Percentiles rank a stretch among this genome's conserved stretches.
Evolutionary conservation across 30 jellyfish, hydroid and myxozoan genomes (phyloP).

Genomic region (Rhopilema esculentum): DNA sequence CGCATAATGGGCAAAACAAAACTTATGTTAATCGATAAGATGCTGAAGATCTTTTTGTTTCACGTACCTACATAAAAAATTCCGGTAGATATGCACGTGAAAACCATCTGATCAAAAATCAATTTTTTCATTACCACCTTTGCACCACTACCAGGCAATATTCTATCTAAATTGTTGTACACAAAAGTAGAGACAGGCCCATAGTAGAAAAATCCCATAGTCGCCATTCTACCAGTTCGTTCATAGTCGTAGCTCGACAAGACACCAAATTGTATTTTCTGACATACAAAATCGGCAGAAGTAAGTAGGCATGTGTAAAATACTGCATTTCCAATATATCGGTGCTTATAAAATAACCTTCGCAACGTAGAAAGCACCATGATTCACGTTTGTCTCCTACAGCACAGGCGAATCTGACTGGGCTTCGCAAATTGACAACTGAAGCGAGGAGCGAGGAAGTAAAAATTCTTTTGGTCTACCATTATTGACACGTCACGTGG

Average conservation of each 20-base stretch:
- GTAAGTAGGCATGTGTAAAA: slow-evolving; percentile 73
- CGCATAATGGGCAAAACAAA: too few relatives aligned
- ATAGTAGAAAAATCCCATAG: slow-evolving; percentile 62
- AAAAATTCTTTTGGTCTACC: slow-evolving; percentile 5
- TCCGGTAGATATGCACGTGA: slow-evolving; percentile 48
- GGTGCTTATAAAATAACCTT: slow-evolving; percentile 60
- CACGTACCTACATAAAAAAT: slow-evolving; percentile 77
- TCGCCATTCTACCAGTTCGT: slow-evolving; percentile 83
- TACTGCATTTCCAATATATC: slow-evolving; percentile 70
- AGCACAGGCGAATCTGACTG: neutral
- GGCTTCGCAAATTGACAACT: neutral
- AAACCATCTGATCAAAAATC: slow-evolving; percentile 56
- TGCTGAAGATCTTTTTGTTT: too few relatives aligned
- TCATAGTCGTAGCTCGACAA: slow-evolving; percentile 53
- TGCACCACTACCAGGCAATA: slow-evolving; percentile 71
- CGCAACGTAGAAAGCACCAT: slow-evolving; percentile 56
- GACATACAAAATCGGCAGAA: slow-evolving; percentile 77
- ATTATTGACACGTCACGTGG: slow-evolving; percentile 3
- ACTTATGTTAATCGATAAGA: too few relatives aligned
- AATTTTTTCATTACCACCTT: slow-evolving; percentile 61
- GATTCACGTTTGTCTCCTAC: neutral
- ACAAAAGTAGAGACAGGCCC: slow-evolving; percentile 77
- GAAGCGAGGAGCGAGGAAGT: slow-evolving; percentile 14
- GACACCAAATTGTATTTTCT: slow-evolving; percentile 73
- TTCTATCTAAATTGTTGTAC: slow-evolving; percentile 58